Evolutionary conservation across 2,113 vertebrate species (phyloP).

Genomic region (Esox niger): DNA sequence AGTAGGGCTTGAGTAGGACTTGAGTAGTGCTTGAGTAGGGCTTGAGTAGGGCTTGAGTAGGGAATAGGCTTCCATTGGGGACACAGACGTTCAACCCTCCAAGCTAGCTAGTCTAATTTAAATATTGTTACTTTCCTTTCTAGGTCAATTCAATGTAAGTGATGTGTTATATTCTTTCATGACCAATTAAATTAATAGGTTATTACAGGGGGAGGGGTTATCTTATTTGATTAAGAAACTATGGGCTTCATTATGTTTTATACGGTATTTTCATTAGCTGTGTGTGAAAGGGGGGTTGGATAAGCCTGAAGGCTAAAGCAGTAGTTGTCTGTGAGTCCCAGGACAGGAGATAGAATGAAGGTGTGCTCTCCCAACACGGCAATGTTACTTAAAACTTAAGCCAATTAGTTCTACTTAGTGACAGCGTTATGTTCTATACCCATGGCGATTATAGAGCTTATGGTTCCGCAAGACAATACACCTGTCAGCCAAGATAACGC

Average conservation of each 20-base stretch:
- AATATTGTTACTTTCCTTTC: slow-evolving; percentile 95
- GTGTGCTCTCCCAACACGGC: slow-evolving; percentile 84
- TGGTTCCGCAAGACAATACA: slow-evolving; percentile 96
- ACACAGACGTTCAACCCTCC: neutral
- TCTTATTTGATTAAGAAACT: slow-evolving; percentile 98
- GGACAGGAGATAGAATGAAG: slow-evolving; percentile 83
- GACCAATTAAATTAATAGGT: slow-evolving; percentile 99
- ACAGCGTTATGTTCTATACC: slow-evolving; percentile 90
- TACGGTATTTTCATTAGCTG: slow-evolving; percentile 98
- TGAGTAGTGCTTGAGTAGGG: no score
- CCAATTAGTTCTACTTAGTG: slow-evolving; percentile 97
- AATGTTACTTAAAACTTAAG: slow-evolving; percentile 97
- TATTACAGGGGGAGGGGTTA: slow-evolving; percentile 84
- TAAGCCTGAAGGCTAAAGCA: slow-evolving; percentile 93
- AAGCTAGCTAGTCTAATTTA: slow-evolving; percentile 87
- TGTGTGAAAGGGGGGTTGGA: slow-evolving; percentile 60
- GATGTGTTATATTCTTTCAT: slow-evolving; percentile 96
- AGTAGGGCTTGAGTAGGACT: no score
- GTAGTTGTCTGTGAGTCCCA: slow-evolving; percentile 82
- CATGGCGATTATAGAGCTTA: slow-evolving; percentile 92
- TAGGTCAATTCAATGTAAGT: slow-evolving; percentile 99
- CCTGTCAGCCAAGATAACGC: slow-evolving; percentile 95
- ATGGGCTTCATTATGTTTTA: slow-evolving; percentile 97
- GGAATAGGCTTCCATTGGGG: no score
- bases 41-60: no score